Conservation (phyloP, 2,888 invertebrate genomes). For the Copidosoma aretas region DNA sequence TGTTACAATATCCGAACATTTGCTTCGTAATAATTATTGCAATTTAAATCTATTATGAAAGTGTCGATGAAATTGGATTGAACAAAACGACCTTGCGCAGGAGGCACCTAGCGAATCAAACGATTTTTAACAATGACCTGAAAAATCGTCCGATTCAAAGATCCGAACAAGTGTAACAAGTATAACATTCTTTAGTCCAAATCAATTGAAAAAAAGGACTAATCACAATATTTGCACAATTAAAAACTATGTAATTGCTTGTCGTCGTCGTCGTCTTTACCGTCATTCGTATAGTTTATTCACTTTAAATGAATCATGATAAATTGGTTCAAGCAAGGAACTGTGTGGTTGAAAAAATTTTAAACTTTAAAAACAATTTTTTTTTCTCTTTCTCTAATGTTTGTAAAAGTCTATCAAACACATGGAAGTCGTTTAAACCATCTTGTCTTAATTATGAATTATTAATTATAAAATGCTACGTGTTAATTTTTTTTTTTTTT, state of each 20-base stretch:
- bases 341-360: conserved; percentile 44
- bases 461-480: background rate
- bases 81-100: conserved; percentile 20
- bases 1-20: too few species aligned
- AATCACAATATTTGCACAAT: conserved; percentile 53
- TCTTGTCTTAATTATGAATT: background rate
- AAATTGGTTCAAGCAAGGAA: conserved; percentile 58
- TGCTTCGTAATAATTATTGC: too few species aligned
- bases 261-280: conserved; percentile 39
- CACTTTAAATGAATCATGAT: conserved; percentile 36
- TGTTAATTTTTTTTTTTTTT: too few species aligned
- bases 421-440: conserved; percentile 18
- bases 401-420: conserved; percentile 2
- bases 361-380: conserved; percentile 38
- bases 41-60: too few species aligned
- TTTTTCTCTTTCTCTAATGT: conserved; percentile 13
- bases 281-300: conserved; percentile 28
- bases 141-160: conserved; percentile 39
- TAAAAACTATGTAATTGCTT: conserved; percentile 41
- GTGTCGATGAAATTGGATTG: too few species aligned
- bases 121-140: conserved; percentile 15
- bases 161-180: conserved; percentile 36
- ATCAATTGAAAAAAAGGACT: conserved; percentile 52
- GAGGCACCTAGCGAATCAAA: conserved; percentile 35
- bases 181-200: conserved; percentile 56